These are phyloP conservation scores for Onychomys torridus DNA, from an alignment of 2,797 vertebrate species.

Conservation along the genomic window DNA sequence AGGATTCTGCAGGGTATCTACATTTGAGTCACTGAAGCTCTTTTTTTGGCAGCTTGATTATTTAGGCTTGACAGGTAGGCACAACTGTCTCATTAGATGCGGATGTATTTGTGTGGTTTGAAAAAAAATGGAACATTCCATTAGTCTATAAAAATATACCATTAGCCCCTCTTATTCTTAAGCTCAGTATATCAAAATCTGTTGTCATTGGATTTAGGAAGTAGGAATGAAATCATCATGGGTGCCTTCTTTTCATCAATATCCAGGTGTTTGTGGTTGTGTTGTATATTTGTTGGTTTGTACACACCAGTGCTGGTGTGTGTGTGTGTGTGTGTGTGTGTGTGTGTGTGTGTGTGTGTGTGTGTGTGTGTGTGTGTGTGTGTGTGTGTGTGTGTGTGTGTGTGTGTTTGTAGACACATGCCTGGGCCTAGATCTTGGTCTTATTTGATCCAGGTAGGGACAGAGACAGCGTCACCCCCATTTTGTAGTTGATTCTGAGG, in stretches of 20 bases:
- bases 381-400: background rate
- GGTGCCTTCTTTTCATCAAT: background rate
- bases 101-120: conserved; percentile 69
- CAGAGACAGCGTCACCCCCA: background rate
- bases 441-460: background rate
- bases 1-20: conserved; percentile 51
- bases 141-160: conserved; percentile 59
- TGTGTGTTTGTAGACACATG: no score
- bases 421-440: background rate
- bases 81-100: conserved; percentile 76
- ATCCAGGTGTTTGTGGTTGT: background rate
- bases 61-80: conserved; percentile 77
- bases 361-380: background rate
- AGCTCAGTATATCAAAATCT: conserved; percentile 39
- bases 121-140: conserved; percentile 63
- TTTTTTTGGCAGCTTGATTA: conserved; percentile 72
- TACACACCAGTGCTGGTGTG: background rate
- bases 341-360: no score
- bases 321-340: background rate
- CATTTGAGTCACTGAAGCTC: conserved; percentile 63
- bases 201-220: conserved; percentile 26
- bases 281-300: background rate
- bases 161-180: conserved; percentile 16
- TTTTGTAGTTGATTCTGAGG: background rate
- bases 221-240: background rate